Conservation (phyloP, 2,888 invertebrate species). For the Andrena bicolor region DNA sequence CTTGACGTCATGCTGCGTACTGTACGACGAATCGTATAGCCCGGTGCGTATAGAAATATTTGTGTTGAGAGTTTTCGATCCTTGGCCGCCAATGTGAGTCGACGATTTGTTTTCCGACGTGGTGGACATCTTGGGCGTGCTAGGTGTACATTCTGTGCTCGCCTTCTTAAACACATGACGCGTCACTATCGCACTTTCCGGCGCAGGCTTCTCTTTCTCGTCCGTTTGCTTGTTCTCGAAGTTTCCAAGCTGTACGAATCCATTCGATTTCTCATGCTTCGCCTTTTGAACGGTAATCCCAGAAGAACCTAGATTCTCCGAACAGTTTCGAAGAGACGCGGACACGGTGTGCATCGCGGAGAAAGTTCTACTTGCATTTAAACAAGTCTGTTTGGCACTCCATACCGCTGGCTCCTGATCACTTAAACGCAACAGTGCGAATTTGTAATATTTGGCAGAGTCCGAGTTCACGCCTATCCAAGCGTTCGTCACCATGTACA, state of each 20-base stretch:
- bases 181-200: constrained; percentile 68
- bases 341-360: constrained; percentile 5
- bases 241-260: constrained; percentile 5
- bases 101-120: constrained; percentile 40
- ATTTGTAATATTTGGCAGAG: constrained; percentile 76
- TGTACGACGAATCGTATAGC: constrained; percentile 79
- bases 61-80: constrained; percentile 76
- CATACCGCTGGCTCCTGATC: constrained; percentile 76
- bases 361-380: not conserved
- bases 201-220: constrained; percentile 22
- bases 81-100: constrained; percentile 43
- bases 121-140: constrained; percentile 17
- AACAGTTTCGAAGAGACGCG: not conserved
- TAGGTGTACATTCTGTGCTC: constrained; percentile 39
- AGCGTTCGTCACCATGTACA: constrained; percentile 77
- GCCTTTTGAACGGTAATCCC: constrained; percentile 10
- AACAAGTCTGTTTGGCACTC: constrained; percentile 29
- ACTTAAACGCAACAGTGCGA: constrained; percentile 75
- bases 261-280: constrained; percentile 27
- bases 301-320: constrained; percentile 8
- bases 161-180: constrained; percentile 67
- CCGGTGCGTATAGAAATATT: constrained; percentile 82
- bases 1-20: constrained; percentile 72
- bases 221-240: constrained; percentile 26
- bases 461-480: constrained; percentile 78